Conservation (phyloP, 2,888 invertebrate species). For the Bibio marci region DNA sequence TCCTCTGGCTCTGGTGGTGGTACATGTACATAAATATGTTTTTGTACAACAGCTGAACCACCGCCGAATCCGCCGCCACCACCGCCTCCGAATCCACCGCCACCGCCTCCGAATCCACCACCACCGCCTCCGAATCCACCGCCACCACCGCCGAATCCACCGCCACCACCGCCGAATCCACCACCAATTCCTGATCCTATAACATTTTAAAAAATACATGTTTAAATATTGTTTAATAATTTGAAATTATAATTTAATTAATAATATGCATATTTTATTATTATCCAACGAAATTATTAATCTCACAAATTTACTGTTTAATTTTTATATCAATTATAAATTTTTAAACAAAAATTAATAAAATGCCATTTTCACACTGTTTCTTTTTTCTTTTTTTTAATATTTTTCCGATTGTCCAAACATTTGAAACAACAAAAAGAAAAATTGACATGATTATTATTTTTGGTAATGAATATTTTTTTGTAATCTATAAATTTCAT, state of each 20-base stretch:
- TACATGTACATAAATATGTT: constrained; percentile 80
- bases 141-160: constrained; percentile 8
- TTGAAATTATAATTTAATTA: too few species aligned
- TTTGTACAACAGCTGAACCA: constrained; percentile 45
- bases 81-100: constrained; percentile 9
- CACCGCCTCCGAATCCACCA: constrained; percentile 10
- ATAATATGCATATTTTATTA: too few species aligned
- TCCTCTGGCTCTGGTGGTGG: constrained; percentile 75
- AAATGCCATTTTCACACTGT: neutral
- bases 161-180: constrained; percentile 1
- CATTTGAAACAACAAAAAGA: neutral
- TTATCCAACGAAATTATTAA: too few species aligned
- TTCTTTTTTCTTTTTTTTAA: neutral
- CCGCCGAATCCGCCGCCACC: constrained; percentile 18
- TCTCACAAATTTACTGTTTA: too few species aligned
- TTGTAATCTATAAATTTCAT: constrained; percentile 1
- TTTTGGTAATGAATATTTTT: neutral
- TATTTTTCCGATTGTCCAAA: neutral
- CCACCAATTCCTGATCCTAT: neutral
- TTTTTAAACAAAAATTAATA: neutral
- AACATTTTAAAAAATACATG: too few species aligned
- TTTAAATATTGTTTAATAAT: too few species aligned
- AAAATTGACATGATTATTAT: neutral
- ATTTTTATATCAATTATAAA: too few species aligned
- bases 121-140: constrained; percentile 9